A percentile compares a stretch with the other conserved stretches of the same genome.
Conservation (phyloP, 2,888 invertebrate species). For the Prenolepis imparis region DNA sequence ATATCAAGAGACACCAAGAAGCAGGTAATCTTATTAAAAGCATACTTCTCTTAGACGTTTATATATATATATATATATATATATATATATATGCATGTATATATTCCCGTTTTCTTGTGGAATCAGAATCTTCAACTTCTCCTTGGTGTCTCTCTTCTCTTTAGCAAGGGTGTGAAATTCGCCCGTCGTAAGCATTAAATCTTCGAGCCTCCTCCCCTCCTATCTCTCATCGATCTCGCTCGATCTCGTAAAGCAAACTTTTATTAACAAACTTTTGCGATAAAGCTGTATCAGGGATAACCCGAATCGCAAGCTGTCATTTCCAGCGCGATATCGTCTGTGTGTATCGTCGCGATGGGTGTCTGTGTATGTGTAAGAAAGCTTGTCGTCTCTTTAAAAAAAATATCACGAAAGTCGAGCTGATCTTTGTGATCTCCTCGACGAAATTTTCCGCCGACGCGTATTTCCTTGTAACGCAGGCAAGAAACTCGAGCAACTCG, state of each 20-base stretch:
- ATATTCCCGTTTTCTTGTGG: not conserved
- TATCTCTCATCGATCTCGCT: not conserved
- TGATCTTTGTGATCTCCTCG: not conserved
- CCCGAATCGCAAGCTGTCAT: conserved; percentile 12
- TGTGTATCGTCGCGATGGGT: not conserved
- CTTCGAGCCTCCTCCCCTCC: not conserved
- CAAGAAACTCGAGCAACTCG: conserved; percentile 12
- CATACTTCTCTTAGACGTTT: not conserved
- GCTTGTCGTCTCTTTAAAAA: not conserved
- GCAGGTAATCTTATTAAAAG: conserved; percentile 14
- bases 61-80: not conserved
- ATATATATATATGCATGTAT: not conserved
- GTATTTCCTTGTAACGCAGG: not conserved
- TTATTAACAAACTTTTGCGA: conserved; percentile 57
- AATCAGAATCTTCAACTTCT: conserved; percentile 34
- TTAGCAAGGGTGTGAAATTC: conserved; percentile 16
- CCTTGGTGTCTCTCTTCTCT: not conserved
- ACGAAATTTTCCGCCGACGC: conserved; percentile 44
- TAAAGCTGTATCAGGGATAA: conserved; percentile 39
- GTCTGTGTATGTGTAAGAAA: not conserved
- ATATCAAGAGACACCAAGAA: not conserved
- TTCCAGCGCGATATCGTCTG: not conserved
- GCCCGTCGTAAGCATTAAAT: conserved; percentile 4
- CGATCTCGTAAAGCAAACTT: conserved; percentile 38
- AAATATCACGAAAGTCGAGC: not conserved